Conservation (phyloP, 30 jellyfish, hydroid and myxozoan species). For the Aurelia coerulea region DNA sequence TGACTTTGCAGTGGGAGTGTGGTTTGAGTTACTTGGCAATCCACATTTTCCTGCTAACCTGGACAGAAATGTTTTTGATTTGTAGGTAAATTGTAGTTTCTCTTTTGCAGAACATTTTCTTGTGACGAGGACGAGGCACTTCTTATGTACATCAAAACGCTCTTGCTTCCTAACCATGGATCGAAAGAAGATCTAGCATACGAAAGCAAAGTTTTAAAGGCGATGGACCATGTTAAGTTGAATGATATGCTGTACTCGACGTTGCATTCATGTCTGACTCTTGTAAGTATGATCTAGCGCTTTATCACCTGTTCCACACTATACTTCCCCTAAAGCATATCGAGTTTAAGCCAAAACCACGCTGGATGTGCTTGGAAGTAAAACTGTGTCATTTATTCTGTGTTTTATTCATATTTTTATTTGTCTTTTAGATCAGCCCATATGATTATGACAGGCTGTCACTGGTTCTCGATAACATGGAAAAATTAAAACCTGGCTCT, state of each 20-base stretch:
- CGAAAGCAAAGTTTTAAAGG: constrained; percentile 38
- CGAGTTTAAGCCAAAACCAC: too few species aligned
- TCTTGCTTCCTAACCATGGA: constrained; percentile 50
- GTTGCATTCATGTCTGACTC: constrained; percentile 23
- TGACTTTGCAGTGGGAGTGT: too few species aligned
- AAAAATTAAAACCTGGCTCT: constrained; percentile 33
- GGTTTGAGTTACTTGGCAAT: too few species aligned
- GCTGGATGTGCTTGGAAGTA: too few species aligned
- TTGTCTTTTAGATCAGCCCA: constrained; percentile 77
- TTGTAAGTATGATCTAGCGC: not conserved
- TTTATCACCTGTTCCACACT: too few species aligned
- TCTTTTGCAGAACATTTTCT: constrained; percentile 64
- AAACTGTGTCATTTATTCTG: too few species aligned
- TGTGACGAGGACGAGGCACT: constrained; percentile 76
- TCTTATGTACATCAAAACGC: constrained; percentile 53
- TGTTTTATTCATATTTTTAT: not conserved
- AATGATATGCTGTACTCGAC: constrained; percentile 34
- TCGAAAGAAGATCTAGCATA: constrained; percentile 40
- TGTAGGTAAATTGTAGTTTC: too few species aligned
- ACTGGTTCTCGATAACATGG: constrained; percentile 51
- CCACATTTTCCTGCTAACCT: too few species aligned
- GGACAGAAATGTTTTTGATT: too few species aligned
- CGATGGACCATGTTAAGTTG: constrained; percentile 32
- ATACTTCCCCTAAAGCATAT: too few species aligned
- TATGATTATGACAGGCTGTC: constrained; percentile 90